A percentile compares a stretch with the other conserved stretches of the same genome.
phyloP scores from a whole-genome alignment of 2,797 vertebrate species.

The Sebastes diploproa region DNA sequence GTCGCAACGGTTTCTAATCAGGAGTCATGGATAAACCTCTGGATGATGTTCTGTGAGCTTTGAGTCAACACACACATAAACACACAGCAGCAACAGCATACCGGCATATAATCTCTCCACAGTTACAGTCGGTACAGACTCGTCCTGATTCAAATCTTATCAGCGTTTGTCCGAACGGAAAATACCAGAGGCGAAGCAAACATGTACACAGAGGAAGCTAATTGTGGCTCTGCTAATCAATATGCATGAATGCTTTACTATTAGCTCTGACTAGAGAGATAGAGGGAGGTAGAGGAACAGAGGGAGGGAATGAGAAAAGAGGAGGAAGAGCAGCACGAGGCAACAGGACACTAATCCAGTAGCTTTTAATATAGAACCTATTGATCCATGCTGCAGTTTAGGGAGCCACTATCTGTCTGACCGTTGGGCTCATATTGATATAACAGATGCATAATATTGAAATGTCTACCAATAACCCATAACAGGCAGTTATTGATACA shows the following conservation, averaged over 20 bases:
- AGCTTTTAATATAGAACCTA: slow-evolving; percentile 46
- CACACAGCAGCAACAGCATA: background rate
- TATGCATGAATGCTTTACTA: slow-evolving; percentile 39
- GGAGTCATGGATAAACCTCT: slow-evolving; percentile 26
- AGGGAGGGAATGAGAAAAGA: background rate
- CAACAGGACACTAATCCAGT: slow-evolving; percentile 20
- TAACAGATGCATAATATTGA: background rate
- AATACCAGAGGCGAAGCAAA: background rate
- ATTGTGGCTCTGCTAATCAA: slow-evolving; percentile 48
- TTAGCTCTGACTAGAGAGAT: background rate
- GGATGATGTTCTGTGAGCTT: slow-evolving; percentile 9
- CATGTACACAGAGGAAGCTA: slow-evolving; percentile 24
- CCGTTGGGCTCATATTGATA: background rate
- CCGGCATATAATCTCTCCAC: background rate
- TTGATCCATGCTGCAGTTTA: slow-evolving; percentile 31
- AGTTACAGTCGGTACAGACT: background rate
- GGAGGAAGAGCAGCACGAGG: background rate
- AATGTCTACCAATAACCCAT: background rate
- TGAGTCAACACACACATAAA: slow-evolving; percentile 2
- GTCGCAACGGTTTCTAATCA: slow-evolving; percentile 12
- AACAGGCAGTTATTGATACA: background rate
- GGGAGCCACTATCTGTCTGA: background rate
- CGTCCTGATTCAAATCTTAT: slow-evolving; percentile 19
- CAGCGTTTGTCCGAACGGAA: slow-evolving; percentile 23
- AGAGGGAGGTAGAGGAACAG: background rate